Evolutionary conservation across 2,888 invertebrate genomes (phyloP).

Genomic region (Leucophenga maculata): DNA sequence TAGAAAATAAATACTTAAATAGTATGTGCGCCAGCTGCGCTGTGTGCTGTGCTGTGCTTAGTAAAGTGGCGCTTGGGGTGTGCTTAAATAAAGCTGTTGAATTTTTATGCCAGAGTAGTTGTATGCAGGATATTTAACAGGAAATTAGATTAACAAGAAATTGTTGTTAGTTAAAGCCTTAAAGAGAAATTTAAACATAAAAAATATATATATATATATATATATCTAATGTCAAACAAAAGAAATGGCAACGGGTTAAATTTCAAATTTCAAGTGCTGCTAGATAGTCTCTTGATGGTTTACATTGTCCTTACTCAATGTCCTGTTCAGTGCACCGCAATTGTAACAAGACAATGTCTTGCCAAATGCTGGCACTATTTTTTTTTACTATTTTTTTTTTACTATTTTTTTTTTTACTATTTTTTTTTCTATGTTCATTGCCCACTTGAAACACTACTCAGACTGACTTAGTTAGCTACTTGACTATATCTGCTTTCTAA

Average conservation of each 20-base stretch:
- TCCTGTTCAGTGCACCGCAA: conserved; percentile 1
- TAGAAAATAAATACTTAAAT: neutral
- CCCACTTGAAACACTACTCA: conserved; percentile 20
- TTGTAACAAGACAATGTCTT: conserved; percentile 12
- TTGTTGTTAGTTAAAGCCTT: neutral
- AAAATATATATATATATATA: conserved; percentile 6
- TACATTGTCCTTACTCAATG: conserved; percentile 28
- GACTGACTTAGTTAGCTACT: conserved; percentile 62
- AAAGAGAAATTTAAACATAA: neutral
- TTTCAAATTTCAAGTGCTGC: conserved; percentile 48
- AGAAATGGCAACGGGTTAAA: conserved; percentile 37
- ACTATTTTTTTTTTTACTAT: too few species aligned
- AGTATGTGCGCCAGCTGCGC: conserved; percentile 28
- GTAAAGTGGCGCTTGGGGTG: conserved; percentile 53
- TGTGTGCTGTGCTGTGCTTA: conserved; percentile 53
- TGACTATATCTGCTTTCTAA: conserved; percentile 45
- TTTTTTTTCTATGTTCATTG: too few species aligned
- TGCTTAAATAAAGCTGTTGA: conserved; percentile 42
- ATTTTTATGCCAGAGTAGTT: too few species aligned
- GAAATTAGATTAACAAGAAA: conserved; percentile 8
- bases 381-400: too few species aligned
- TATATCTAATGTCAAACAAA: conserved; percentile 7
- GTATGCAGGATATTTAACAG: conserved; percentile 15
- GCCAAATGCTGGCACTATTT: neutral
- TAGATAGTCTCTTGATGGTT: conserved; percentile 43